Percentiles rank a stretch among this genome's conserved stretches.
Evolutionary conservation across 2,113 vertebrate genomes (phyloP).

Genomic region (Marmota monax): DNA sequence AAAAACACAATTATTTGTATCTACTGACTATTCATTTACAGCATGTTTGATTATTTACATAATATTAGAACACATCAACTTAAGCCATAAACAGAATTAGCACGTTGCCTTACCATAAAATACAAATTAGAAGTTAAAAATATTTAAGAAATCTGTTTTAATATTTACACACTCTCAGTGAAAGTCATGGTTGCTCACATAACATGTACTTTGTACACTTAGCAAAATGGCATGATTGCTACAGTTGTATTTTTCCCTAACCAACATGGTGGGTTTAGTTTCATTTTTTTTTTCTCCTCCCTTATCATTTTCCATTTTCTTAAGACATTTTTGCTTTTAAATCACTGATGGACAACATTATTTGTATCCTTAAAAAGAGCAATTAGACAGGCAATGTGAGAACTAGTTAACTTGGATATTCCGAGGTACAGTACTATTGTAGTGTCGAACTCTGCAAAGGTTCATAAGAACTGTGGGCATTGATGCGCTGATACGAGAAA

Average conservation of each 20-base stretch:
- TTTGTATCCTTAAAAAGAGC: slow-evolving; percentile 85
- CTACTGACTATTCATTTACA: slow-evolving; percentile 90
- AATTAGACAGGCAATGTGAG: slow-evolving; percentile 87
- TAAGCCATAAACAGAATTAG: slow-evolving; percentile 91
- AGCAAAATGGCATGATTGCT: slow-evolving; percentile 89
- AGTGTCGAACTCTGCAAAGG: slow-evolving; percentile 83
- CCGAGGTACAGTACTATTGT: slow-evolving; percentile 86
- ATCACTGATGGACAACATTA: slow-evolving; percentile 83
- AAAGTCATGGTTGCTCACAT: slow-evolving; percentile 89
- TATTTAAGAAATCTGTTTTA: slow-evolving; percentile 92
- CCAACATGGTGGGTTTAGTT: slow-evolving; percentile 77
- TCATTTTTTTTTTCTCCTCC: slow-evolving; percentile 54
- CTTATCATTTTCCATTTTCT: slow-evolving; percentile 80
- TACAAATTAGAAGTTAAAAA: slow-evolving; percentile 96
- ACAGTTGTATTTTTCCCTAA: slow-evolving; percentile 86
- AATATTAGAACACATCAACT: slow-evolving; percentile 89
- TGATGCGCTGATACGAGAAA: slow-evolving; percentile 86
- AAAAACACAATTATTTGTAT: slow-evolving; percentile 86
- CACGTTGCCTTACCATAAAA: slow-evolving; percentile 91
- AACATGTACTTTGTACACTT: slow-evolving; percentile 90
- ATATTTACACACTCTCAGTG: slow-evolving; percentile 93
- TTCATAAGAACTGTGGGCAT: slow-evolving; percentile 82
- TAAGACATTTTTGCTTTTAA: slow-evolving; percentile 83
- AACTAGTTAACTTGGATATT: slow-evolving; percentile 83
- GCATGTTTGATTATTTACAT: slow-evolving; percentile 94